A percentile compares a stretch with the other conserved stretches of the same genome.
phyloP scores from a whole-genome alignment of 2,888 invertebrate species.

The Cheilosia pagana region DNA sequence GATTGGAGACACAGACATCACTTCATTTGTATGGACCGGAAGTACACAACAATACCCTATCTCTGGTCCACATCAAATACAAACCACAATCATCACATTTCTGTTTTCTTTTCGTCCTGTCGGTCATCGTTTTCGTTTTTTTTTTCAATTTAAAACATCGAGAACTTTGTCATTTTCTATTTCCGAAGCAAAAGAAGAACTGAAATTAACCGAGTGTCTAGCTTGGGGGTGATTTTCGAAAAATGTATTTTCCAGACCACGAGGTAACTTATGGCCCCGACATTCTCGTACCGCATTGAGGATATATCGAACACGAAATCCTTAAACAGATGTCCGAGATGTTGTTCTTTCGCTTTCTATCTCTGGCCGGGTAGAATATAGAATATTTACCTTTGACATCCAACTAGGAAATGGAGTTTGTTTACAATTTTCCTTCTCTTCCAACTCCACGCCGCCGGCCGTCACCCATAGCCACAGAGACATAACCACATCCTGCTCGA shows the following conservation, averaged over 20 bases:
- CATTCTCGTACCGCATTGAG: constrained; percentile 2
- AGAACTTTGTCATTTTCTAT: constrained; percentile 57
- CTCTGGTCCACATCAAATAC: neutral
- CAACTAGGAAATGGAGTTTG: constrained; percentile 65
- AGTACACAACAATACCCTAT: neutral
- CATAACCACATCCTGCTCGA: constrained; percentile 15
- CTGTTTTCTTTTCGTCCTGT: constrained; percentile 13
- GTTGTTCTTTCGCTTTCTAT: constrained; percentile 36
- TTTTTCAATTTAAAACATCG: constrained; percentile 29
- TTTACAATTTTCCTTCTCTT: constrained; percentile 43
- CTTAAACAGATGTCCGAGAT: constrained; percentile 57
- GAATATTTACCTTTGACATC: constrained; percentile 67
- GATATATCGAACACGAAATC: constrained; percentile 32
- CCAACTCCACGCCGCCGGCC: neutral
- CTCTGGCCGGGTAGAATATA: neutral
- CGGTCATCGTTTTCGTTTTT: constrained; percentile 10
- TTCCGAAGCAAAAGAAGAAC: constrained; percentile 29
- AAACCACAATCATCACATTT: constrained; percentile 6
- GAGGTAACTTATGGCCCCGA: constrained; percentile 34
- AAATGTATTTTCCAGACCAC: constrained; percentile 50
- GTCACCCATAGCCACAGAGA: constrained; percentile 1
- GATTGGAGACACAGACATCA: neutral
- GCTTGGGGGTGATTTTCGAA: constrained; percentile 45
- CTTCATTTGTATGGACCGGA: neutral
- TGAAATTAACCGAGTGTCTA: constrained; percentile 34